phyloP scores from a whole-genome alignment of 2,888 invertebrate species.

The Cephus pygmeus region DNA sequence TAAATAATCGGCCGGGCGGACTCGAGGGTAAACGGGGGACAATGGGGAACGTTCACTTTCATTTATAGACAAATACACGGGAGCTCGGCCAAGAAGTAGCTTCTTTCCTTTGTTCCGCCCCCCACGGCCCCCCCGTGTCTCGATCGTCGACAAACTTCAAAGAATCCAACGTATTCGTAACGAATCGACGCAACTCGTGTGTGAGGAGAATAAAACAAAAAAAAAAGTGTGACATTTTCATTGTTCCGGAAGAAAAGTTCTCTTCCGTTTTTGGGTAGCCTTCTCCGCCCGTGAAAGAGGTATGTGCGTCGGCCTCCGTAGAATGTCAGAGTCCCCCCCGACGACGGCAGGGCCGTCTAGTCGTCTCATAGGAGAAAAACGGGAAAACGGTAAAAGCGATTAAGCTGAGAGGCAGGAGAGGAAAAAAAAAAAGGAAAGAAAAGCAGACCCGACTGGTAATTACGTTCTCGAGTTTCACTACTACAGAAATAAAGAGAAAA shows the following conservation, averaged over 20 bases:
- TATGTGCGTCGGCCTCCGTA: slow-evolving; percentile 15
- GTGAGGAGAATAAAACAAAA: neutral
- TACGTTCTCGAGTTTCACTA: neutral
- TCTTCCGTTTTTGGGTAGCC: slow-evolving; percentile 20
- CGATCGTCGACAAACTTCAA: neutral
- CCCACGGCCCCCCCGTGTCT: neutral
- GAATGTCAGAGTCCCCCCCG: slow-evolving; percentile 35
- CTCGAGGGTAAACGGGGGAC: neutral
- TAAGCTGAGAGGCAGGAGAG: slow-evolving; percentile 5
- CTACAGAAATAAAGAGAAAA: neutral
- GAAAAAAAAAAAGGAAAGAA: slow-evolving; percentile 9
- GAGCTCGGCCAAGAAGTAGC: neutral
- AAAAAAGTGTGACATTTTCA: neutral
- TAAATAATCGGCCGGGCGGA: neutral
- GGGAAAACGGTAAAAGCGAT: slow-evolving; percentile 25
- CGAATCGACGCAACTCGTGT: neutral
- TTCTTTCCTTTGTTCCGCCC: neutral
- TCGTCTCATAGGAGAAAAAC: slow-evolving; percentile 32
- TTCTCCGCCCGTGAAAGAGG: slow-evolving; percentile 22
- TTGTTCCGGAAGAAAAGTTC: slow-evolving; percentile 2
- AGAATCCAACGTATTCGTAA: neutral
- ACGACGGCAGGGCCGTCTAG: slow-evolving; percentile 42
- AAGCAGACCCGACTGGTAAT: slow-evolving; percentile 2
- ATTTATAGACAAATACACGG: neutral
- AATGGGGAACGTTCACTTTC: neutral